phyloP scores from a whole-genome alignment of 2,797 vertebrate species.

The Spea hammondii region DNA sequence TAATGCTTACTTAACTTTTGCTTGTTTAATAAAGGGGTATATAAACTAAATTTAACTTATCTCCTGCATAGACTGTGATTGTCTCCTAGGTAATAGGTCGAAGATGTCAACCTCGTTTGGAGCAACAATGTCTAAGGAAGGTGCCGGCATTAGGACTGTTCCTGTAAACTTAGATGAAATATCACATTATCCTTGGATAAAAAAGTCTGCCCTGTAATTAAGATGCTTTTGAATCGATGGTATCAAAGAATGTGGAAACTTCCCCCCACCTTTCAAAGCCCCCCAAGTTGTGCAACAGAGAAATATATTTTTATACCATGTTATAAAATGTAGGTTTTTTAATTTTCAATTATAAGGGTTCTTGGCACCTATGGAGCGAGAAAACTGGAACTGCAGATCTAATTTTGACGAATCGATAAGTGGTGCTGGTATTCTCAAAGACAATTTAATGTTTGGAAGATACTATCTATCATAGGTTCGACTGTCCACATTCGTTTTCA shows the following conservation, averaged over 20 bases:
- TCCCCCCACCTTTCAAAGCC: background rate
- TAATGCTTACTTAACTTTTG: too few species aligned
- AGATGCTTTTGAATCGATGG: background rate
- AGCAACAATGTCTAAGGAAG: too few species aligned
- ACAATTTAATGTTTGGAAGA: too few species aligned
- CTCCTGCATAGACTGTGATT: too few species aligned
- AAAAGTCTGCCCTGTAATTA: background rate
- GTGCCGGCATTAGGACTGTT: too few species aligned
- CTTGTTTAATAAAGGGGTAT: too few species aligned
- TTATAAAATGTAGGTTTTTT: constrained; percentile 20
- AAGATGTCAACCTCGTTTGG: too few species aligned
- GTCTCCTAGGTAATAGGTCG: too few species aligned
- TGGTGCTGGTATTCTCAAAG: background rate
- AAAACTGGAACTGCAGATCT: background rate
- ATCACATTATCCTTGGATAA: too few species aligned
- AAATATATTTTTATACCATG: constrained; percentile 37
- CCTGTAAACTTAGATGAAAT: too few species aligned
- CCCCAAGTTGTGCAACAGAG: background rate
- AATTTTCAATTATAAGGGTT: background rate
- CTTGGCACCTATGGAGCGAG: background rate
- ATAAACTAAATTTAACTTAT: too few species aligned
- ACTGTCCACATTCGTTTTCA: background rate
- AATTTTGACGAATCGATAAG: background rate
- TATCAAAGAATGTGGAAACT: background rate
- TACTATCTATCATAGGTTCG: too few species aligned